Base-by-base conservation (phyloP, 2,888 invertebrate genomes). In the Plebejus argus region DNA sequence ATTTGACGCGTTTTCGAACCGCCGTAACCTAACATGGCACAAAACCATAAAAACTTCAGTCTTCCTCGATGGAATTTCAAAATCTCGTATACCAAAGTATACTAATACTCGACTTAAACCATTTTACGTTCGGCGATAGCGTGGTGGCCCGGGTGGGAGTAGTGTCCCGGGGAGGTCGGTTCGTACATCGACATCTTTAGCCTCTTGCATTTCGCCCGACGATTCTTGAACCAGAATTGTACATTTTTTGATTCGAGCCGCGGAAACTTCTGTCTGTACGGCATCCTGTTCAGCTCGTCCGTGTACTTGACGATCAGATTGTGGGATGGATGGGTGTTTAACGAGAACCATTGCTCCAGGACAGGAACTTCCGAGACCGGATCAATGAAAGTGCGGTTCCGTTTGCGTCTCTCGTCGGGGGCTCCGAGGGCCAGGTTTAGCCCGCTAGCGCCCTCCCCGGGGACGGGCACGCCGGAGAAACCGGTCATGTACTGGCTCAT, bases 161-260 rank as follows among this genome's bases (percentile, higher is more conserved):
- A 95, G 83, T 95, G 95, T 53, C 95, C 95, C 1, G 96, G 95
- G n/a, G 96, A 95, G 77, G 96, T 95, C 70, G 95, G 95, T 86
- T 98, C 98, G 86, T 97, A 98, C 70, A 98, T 91, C 0, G 98
- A 97, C 97, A 98, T 98, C 91, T 98, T 98, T 86, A 99, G 95
- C 79, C 99, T 95, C 94, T 99, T 99, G 91, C 99, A 99, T 93
- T 99, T 99, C 83, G 99, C 99, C 78, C 99, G 95, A 70, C 99
- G 97, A 89, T 99, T 99, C 91, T 99, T 99, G 93, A 99, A 99
- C 99, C 99, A 99, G 90, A 99, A 99, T 92, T 99, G 99, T 82
- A 99, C 99, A 89, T 99, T 99, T 94, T 99, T 99, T 70, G 99
- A 98, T 90, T 99, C 99, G 81, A 99, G 95, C n/a, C 98, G 96